Conservation (phyloP, 2,888 invertebrate genomes). For the Thalpophila matura region DNA sequence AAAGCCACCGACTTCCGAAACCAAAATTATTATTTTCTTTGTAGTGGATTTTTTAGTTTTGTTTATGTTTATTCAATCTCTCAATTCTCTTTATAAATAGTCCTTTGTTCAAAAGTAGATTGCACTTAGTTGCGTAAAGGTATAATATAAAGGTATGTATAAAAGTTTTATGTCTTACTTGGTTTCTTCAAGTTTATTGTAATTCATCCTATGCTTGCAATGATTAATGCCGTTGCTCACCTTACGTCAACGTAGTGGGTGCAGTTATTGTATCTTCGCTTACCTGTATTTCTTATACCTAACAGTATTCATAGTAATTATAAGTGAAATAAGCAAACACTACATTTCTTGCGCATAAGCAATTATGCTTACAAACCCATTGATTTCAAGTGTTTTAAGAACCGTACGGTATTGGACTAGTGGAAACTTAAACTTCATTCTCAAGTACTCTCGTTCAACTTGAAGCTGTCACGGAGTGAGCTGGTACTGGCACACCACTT, state of each 20-base stretch:
- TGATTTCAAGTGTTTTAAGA: slow-evolving; percentile 45
- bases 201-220: not conserved
- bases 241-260: too few relatives aligned
- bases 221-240: too few relatives aligned
- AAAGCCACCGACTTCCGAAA: too few relatives aligned
- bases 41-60: not conserved
- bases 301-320: slow-evolving; percentile 26
- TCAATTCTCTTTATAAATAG: too few relatives aligned
- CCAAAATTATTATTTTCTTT: too few relatives aligned
- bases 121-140: not conserved
- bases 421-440: slow-evolving; percentile 31
- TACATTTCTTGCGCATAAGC: slow-evolving; percentile 17
- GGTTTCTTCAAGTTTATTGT: not conserved
- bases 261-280: too few relatives aligned
- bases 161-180: too few relatives aligned
- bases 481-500: slow-evolving; percentile 24
- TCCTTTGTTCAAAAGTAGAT: not conserved
- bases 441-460: slow-evolving; percentile 27
- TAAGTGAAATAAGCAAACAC: slow-evolving; percentile 40
- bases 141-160: too few relatives aligned
- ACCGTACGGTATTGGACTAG: slow-evolving; percentile 33
- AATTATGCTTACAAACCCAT: slow-evolving; percentile 31
- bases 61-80: too few relatives aligned
- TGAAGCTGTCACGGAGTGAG: slow-evolving; percentile 13
- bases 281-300: too few relatives aligned